Conservation (phyloP, 1,140 invertebrate species). For the Coenobita brevimanus region DNA sequence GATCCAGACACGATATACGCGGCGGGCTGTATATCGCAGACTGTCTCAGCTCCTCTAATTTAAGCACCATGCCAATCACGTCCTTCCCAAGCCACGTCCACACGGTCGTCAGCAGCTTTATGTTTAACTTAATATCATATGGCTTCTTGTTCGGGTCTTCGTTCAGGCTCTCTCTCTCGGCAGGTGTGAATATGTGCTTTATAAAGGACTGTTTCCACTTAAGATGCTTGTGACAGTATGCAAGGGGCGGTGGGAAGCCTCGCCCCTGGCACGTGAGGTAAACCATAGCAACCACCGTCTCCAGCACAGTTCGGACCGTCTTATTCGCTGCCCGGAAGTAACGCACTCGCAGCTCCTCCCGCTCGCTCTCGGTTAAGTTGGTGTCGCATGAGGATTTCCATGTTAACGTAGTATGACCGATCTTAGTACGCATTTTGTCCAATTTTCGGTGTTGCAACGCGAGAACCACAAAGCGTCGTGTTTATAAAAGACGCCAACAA, state of each 20-base stretch:
- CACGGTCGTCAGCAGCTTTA: constrained; percentile 22
- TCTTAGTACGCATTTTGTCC: too few relatives aligned
- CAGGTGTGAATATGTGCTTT: not conserved
- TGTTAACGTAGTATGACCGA: too few relatives aligned
- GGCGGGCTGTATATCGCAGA: constrained; percentile 22
- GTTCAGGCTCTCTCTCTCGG: not conserved
- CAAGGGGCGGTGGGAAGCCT: not conserved
- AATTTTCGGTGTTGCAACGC: too few relatives aligned
- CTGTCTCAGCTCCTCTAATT: not conserved
- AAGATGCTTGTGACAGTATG: constrained; percentile 5
- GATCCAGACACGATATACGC: not conserved
- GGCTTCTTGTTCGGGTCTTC: not conserved
- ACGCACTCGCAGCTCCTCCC: constrained; percentile 12
- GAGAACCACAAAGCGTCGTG: too few relatives aligned
- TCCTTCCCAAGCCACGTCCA: constrained; percentile 14
- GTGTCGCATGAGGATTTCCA: too few relatives aligned
- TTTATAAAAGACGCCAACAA: too few relatives aligned
- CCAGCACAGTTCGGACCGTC: not conserved
- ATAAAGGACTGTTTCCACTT: not conserved
- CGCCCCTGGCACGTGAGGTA: not conserved
- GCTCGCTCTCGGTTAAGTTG: too few relatives aligned
- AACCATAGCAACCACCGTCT: constrained; percentile 13
- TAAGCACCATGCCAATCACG: not conserved
- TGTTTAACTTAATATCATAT: not conserved
- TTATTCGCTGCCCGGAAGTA: constrained; percentile 17